A percentile compares a stretch with the other conserved stretches of the same genome.
Conservation (phyloP, 2,888 invertebrate species). For the Drosophila meridionalis region DNA sequence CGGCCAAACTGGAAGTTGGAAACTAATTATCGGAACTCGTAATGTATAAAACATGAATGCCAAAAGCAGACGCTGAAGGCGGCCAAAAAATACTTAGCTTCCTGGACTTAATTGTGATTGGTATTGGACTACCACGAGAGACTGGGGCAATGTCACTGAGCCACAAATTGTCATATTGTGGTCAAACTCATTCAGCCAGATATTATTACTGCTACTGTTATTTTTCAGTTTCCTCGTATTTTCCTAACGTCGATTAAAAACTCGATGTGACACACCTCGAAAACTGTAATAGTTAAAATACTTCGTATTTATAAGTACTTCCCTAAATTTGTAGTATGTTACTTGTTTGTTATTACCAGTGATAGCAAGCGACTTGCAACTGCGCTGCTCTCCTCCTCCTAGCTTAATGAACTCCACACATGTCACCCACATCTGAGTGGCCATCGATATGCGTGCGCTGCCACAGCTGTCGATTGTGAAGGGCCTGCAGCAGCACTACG, state of each 20-base stretch:
- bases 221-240: background rate
- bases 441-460: slow-evolving; percentile 89
- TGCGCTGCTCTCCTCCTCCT: background rate
- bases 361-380: background rate
- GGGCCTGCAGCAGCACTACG: slow-evolving; percentile 86
- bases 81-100: background rate
- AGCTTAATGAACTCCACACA: background rate
- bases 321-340: slow-evolving; percentile 2
- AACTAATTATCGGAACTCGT: too few relatives aligned
- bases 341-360: background rate
- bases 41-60: too few relatives aligned
- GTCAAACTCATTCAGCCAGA: background rate
- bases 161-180: too few relatives aligned
- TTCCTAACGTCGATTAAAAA: background rate
- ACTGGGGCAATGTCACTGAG: background rate
- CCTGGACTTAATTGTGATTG: background rate
- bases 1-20: too few relatives aligned
- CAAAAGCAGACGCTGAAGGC: too few relatives aligned
- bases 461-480: slow-evolving; percentile 90
- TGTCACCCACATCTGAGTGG: slow-evolving; percentile 1
- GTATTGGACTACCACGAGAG: background rate
- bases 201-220: background rate
- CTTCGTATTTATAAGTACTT: background rate
- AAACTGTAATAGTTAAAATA: background rate
- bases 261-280: background rate